Percentiles rank a stretch among this genome's conserved stretches.
phyloP scores from a whole-genome alignment of 1,140 invertebrate genomes.

The Hylaeus volcanicus region DNA sequence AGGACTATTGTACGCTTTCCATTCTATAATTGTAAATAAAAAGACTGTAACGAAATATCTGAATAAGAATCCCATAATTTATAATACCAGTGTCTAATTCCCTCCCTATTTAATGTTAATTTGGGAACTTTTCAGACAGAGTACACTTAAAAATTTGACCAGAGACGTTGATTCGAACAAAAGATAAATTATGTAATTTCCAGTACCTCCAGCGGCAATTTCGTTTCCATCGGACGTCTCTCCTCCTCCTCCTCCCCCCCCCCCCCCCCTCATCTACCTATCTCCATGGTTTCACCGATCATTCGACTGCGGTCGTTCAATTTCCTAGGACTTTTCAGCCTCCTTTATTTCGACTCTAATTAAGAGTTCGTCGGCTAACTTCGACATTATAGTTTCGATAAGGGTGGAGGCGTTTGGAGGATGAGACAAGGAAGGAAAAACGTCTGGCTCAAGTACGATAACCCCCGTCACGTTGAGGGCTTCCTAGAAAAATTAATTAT shows the following conservation, averaged over 20 bases:
- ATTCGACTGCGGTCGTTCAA: conserved; percentile 6
- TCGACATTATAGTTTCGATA: conserved; percentile 29
- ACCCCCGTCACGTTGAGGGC: not conserved
- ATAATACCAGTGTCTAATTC: too few species aligned
- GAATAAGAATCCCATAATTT: too few species aligned
- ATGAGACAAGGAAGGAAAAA: conserved; percentile 5
- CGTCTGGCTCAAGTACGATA: conserved; percentile 19
- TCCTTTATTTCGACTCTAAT: conserved; percentile 52
- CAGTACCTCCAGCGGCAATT: not conserved
- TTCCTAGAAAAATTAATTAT: not conserved
- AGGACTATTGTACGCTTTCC: too few species aligned
- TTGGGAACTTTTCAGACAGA: too few species aligned
- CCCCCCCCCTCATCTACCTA: not conserved
- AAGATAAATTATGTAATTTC: conserved; percentile 24
- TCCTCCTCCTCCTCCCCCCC: too few species aligned
- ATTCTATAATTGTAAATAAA: too few species aligned
- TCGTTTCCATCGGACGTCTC: not conserved
- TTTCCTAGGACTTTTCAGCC: conserved; percentile 9
- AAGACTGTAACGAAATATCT: too few species aligned
- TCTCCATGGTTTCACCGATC: conserved; percentile 16
- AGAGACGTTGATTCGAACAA: conserved; percentile 1
- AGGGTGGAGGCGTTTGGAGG: conserved; percentile 10
- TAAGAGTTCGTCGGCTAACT: conserved; percentile 43
- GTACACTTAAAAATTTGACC: too few species aligned
- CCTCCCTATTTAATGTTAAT: not conserved